These are phyloP conservation scores for Pristis pectinata DNA, from an alignment of 2,797 vertebrate species.

Conservation along the genomic window DNA sequence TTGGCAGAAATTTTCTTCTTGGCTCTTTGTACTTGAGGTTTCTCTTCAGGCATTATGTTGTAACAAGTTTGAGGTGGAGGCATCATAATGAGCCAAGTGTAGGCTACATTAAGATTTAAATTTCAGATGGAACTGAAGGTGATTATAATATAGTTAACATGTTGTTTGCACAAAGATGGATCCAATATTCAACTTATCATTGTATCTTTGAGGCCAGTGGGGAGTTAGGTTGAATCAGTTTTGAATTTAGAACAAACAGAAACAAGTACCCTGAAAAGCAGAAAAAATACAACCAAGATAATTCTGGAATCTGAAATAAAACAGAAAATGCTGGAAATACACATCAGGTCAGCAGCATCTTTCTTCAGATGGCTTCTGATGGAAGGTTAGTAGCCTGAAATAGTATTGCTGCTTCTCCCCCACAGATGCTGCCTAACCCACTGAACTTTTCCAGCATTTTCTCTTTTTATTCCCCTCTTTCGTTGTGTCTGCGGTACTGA, in stretches of 20 bases:
- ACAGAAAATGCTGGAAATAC: too few species aligned
- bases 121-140: not conserved
- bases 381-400: too few species aligned
- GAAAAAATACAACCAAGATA: too few species aligned
- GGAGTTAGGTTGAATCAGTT: not conserved
- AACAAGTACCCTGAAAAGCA: not conserved
- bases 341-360: too few species aligned
- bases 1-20: not conserved
- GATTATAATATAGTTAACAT: not conserved
- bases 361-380: too few species aligned
- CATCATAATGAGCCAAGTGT: not conserved
- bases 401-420: too few species aligned
- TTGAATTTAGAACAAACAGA: not conserved
- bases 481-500: not conserved
- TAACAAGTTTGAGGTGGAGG: not conserved
- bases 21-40: not conserved
- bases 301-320: too few species aligned
- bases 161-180: not conserved
- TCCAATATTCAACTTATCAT: not conserved
- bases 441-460: too few species aligned
- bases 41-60: not conserved
- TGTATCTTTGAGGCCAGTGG: not conserved
- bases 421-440: too few species aligned
- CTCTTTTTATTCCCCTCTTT: too few species aligned
- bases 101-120: not conserved